Percentiles rank a stretch among this genome's conserved stretches.
Evolutionary conservation across 1,140 invertebrate genomes (phyloP).

Genomic region (Hylyphantes graminicola): DNA sequence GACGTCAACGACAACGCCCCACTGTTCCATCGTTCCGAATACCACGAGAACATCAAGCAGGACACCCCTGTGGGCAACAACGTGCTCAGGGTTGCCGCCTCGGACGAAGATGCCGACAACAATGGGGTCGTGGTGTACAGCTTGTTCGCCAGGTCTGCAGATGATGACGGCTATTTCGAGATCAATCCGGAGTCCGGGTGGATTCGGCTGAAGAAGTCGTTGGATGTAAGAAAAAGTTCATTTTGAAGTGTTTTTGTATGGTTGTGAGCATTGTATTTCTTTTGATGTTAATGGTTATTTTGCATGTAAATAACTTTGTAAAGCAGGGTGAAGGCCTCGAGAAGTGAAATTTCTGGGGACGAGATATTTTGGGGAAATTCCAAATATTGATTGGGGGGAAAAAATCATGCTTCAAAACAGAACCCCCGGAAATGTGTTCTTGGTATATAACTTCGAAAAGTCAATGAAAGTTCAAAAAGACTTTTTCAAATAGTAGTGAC

Average conservation of each 20-base stretch:
- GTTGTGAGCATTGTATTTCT: too few relatives aligned
- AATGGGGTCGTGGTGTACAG: conserved; percentile 80
- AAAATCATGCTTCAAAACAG: too few relatives aligned
- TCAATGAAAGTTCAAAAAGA: too few relatives aligned
- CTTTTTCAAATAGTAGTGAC: too few relatives aligned
- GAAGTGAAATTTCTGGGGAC: too few relatives aligned
- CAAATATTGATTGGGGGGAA: too few relatives aligned
- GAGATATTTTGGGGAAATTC: too few relatives aligned
- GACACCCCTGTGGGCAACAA: conserved; percentile 95
- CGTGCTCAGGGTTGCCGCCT: conserved; percentile 89
- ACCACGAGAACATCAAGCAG: conserved; percentile 96
- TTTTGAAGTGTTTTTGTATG: neutral
- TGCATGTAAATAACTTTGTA: too few relatives aligned
- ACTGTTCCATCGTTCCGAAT: conserved; percentile 95
- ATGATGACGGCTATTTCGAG: conserved; percentile 92
- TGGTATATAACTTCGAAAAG: too few relatives aligned
- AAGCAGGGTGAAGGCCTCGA: too few relatives aligned
- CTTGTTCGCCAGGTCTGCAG: conserved; percentile 84
- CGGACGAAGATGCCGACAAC: conserved; percentile 95
- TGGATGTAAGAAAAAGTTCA: conserved; percentile 84
- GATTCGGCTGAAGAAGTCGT: conserved; percentile 92
- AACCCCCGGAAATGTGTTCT: too few relatives aligned
- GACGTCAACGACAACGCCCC: conserved; percentile 94
- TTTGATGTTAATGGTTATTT: too few relatives aligned
- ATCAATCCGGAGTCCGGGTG: conserved; percentile 95